Base-by-base conservation (phyloP, 2,888 invertebrate genomes). In the Andrena bucephala region DNA sequence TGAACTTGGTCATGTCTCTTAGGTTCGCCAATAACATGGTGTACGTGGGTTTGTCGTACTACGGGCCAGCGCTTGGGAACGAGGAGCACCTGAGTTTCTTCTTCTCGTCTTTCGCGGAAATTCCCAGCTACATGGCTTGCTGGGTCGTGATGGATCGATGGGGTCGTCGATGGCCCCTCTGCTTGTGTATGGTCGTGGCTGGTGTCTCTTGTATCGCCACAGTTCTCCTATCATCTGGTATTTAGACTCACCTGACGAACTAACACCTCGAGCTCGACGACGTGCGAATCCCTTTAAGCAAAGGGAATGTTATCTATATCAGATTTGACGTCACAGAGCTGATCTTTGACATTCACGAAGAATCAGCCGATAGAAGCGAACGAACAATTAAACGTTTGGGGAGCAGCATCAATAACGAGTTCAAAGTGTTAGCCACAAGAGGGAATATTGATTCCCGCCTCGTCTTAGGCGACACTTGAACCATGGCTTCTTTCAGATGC, bases 11-110 rank as follows among this genome's bases (percentile, higher is more conserved):
- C 5, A n/a, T 20, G 10, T 42, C 48, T 5, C 29, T 6, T 83
- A 96, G 95, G 96, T 98, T 98, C 93, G 98, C 98, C 67, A 98
- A 98, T 89, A 98, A 98, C 91, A 98, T 97, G 94, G 98, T 98
- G 2, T 98, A 98, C 92, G 97, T 98, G 24, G 98, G 98, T 0
- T 95, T 98, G 54, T 98, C 98, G 87, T 98, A 98, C 92, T 98
- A 98, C 90, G 98, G 98, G 0, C 98, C 98, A 10, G 97, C 98
- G 0, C 95, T 98, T 71, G 98, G 98, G 10, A 97, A 95, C 90
- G 97, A 98, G 93, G 97, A 98, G 90, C 98, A 98, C 94, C 95
- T 98, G 90, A 98, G 98, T 91, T 98, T 98, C 93, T 96, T 98
- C 83, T 95, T 98, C 62, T 97, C 98, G 2, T 97, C 97, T 0